Evolutionary conservation across 1,140 invertebrate genomes (phyloP).

Genomic region (Drosophila triauraria): DNA sequence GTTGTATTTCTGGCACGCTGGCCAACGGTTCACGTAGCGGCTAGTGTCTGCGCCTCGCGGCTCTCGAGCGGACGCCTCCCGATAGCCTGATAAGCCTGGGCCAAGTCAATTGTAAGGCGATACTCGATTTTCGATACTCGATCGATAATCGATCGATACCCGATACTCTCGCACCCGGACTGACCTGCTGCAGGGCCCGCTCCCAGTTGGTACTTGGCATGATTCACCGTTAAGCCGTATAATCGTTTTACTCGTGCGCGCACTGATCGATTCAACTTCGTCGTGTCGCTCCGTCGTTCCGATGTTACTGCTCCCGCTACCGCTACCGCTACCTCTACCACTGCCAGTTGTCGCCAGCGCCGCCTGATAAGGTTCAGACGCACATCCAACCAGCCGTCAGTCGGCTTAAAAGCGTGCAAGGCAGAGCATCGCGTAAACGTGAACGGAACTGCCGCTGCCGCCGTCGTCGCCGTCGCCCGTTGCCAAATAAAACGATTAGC

Average conservation of each 20-base stretch:
- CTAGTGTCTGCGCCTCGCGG: conserved; percentile 55
- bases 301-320: conserved; percentile 26
- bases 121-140: conserved; percentile 17
- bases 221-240: conserved; percentile 75
- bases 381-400: conserved; percentile 74
- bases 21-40: conserved; percentile 75
- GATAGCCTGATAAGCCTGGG: conserved; percentile 41
- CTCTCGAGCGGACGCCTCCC: conserved; percentile 30
- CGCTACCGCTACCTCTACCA: not conserved
- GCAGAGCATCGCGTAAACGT: conserved; percentile 65
- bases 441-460: conserved; percentile 29
- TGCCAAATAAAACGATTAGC: conserved; percentile 24
- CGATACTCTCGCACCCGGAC: conserved; percentile 12
- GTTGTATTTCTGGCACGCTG: conserved; percentile 77
- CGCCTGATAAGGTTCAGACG: conserved; percentile 81
- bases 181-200: conserved; percentile 33
- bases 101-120: conserved; percentile 25
- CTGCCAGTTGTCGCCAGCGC: conserved; percentile 34
- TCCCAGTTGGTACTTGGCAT: conserved; percentile 42
- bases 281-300: conserved; percentile 29
- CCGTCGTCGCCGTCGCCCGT: conserved; percentile 23
- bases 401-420: conserved; percentile 73
- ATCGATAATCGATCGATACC: not conserved
- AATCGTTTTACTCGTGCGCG: conserved; percentile 78
- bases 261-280: conserved; percentile 73